Evolutionary conservation across 2,888 invertebrate species (phyloP).

Genomic region (Melinaea marsaeus): DNA sequence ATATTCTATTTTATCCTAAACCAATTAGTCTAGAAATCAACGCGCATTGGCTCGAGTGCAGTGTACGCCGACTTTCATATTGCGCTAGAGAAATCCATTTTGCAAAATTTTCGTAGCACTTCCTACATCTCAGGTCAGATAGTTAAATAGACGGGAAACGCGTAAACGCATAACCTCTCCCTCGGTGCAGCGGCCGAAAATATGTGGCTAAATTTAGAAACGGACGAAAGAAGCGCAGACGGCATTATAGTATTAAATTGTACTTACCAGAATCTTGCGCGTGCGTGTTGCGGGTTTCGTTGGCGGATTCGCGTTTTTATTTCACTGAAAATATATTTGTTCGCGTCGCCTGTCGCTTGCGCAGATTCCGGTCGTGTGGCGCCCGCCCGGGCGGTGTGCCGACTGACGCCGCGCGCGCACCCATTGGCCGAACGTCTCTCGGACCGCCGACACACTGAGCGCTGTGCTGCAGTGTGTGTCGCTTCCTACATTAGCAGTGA

Average conservation of each 20-base stretch:
- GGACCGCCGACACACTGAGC: conserved; percentile 18
- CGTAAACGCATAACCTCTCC: conserved; percentile 52
- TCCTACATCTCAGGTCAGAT: conserved; percentile 29
- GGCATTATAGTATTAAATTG: conserved; percentile 15
- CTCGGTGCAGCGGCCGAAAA: conserved; percentile 64
- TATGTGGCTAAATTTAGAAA: conserved; percentile 58
- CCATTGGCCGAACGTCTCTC: conserved; percentile 30
- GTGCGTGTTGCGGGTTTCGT: conserved; percentile 56
- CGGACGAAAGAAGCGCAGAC: conserved; percentile 24
- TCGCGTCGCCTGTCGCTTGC: conserved; percentile 65
- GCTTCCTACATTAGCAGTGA: not conserved
- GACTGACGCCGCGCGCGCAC: conserved; percentile 58
- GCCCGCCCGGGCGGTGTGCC: conserved; percentile 77
- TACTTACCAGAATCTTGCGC: conserved; percentile 75
- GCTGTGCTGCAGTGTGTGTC: conserved; percentile 5
- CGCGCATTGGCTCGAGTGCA: conserved; percentile 36
- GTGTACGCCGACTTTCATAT: conserved; percentile 54
- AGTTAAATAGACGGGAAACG: conserved; percentile 40
- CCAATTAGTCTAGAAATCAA: conserved; percentile 52
- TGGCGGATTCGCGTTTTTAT: conserved; percentile 62
- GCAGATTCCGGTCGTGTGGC: conserved; percentile 77
- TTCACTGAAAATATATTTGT: conserved; percentile 66
- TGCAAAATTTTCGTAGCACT: conserved; percentile 26
- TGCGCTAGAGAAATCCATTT: conserved; percentile 35
- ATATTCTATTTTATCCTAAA: conserved; percentile 62